A percentile compares a stretch with the other conserved stretches of the same genome.
Conservation (phyloP, 1,140 invertebrate species). For the Battus philenor region DNA sequence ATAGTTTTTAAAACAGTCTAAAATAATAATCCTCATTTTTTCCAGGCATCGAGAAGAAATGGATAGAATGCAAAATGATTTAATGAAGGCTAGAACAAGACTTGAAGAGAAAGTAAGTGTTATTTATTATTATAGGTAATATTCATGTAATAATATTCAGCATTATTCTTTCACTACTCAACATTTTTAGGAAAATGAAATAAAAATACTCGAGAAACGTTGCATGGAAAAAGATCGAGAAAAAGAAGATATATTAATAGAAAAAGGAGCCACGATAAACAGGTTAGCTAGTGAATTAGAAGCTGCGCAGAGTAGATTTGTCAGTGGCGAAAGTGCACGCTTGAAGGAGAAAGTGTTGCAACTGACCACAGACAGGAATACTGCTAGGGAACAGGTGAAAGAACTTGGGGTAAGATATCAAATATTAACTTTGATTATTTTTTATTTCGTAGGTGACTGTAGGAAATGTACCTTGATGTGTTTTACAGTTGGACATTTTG, state of each 20-base stretch:
- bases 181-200: constrained; percentile 73
- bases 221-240: constrained; percentile 73
- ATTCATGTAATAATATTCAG: too few species aligned
- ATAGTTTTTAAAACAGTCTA: too few species aligned
- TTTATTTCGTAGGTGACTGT: background rate
- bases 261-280: constrained; percentile 76
- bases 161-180: too few species aligned
- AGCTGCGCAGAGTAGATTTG: constrained; percentile 62
- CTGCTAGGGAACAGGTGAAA: constrained; percentile 62
- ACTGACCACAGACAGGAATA: constrained; percentile 49
- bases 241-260: constrained; percentile 73
- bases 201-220: constrained; percentile 69
- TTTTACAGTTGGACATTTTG: constrained; percentile 6
- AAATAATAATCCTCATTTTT: too few species aligned
- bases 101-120: constrained; percentile 63
- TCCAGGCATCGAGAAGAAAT: constrained; percentile 68
- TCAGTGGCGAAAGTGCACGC: constrained; percentile 37
- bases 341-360: constrained; percentile 58
- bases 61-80: constrained; percentile 65
- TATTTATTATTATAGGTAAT: background rate
- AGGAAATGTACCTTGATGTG: too few species aligned
- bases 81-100: constrained; percentile 61
- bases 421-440: constrained; percentile 1
- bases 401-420: constrained; percentile 64
- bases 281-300: constrained; percentile 70